A percentile compares a stretch with the other conserved stretches of the same genome.
Conservation (phyloP, 2,113 vertebrate species). For the Tachysurus fulvidraco region DNA sequence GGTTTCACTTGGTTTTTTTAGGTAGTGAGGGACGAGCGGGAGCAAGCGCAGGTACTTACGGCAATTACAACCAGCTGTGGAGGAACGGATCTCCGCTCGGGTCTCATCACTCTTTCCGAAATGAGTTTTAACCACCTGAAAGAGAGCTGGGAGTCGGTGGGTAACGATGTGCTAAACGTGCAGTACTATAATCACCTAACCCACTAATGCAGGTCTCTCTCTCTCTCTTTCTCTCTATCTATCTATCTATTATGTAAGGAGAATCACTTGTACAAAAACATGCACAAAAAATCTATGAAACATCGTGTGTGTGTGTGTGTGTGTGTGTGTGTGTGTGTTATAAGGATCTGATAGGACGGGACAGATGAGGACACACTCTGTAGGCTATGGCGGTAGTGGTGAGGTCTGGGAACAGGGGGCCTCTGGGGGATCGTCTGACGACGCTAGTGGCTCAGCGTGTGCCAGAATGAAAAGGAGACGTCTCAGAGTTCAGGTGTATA, state of each 20-base stretch:
- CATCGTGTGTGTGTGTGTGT: neutral
- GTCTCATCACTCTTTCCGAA: constrained; percentile 70
- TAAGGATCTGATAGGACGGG: neutral
- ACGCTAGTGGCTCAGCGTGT: constrained; percentile 18
- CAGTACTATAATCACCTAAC: neutral
- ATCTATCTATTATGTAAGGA: neutral
- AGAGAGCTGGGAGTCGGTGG: neutral
- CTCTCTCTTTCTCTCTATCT: neutral
- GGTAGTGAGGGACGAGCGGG: constrained; percentile 55
- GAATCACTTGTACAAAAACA: neutral
- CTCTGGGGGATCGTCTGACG: constrained; percentile 19
- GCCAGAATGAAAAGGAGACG: constrained; percentile 29
- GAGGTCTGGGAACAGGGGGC: constrained; percentile 1
- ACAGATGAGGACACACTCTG: constrained; percentile 5
- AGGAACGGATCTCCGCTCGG: constrained; percentile 63
- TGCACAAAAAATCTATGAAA: neutral
- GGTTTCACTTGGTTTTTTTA: constrained; percentile 71
- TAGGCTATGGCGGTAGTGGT: neutral
- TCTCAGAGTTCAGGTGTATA: neutral
- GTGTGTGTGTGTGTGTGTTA: neutral
- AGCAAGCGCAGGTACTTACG: constrained; percentile 70
- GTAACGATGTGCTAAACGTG: neutral
- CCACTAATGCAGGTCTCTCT: neutral
- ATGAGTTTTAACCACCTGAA: neutral
- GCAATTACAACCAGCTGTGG: constrained; percentile 70